Percentiles rank a stretch among this genome's conserved stretches.
Conservation (phyloP, 2,888 invertebrate genomes). For the Seira musarum region DNA sequence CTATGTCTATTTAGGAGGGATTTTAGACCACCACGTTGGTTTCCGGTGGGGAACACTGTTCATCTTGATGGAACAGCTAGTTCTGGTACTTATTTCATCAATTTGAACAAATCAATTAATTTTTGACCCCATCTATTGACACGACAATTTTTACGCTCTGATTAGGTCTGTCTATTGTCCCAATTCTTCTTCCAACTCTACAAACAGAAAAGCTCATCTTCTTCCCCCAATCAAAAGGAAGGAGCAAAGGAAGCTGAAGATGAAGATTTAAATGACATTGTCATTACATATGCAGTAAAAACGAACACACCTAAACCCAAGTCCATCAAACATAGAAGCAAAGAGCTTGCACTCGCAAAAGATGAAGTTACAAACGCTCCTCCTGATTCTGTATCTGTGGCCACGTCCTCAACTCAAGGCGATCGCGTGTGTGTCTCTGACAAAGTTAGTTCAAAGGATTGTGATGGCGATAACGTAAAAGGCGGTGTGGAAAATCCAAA, state of each 20-base stretch:
- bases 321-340: not conserved
- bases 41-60: constrained; percentile 82
- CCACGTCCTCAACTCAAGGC: too few relatives aligned
- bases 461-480: too few relatives aligned
- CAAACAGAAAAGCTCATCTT: not conserved
- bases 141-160: too few relatives aligned
- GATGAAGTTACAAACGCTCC: not conserved
- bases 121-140: too few relatives aligned
- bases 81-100: too few relatives aligned
- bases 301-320: constrained; percentile 24
- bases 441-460: too few relatives aligned
- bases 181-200: constrained; percentile 11
- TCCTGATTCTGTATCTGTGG: too few relatives aligned
- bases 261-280: constrained; percentile 27
- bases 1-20: too few relatives aligned
- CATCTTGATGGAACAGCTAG: constrained; percentile 78
- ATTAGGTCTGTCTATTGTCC: not conserved
- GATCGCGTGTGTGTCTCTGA: too few relatives aligned
- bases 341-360: not conserved
- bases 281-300: constrained; percentile 31
- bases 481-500: constrained; percentile 14
- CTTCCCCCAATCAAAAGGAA: not conserved
- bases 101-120: too few relatives aligned
- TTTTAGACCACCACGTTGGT: constrained; percentile 70
- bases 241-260: not conserved